Evolutionary conservation across 2,113 vertebrate species (phyloP).

Genomic region (Platanista minor): DNA sequence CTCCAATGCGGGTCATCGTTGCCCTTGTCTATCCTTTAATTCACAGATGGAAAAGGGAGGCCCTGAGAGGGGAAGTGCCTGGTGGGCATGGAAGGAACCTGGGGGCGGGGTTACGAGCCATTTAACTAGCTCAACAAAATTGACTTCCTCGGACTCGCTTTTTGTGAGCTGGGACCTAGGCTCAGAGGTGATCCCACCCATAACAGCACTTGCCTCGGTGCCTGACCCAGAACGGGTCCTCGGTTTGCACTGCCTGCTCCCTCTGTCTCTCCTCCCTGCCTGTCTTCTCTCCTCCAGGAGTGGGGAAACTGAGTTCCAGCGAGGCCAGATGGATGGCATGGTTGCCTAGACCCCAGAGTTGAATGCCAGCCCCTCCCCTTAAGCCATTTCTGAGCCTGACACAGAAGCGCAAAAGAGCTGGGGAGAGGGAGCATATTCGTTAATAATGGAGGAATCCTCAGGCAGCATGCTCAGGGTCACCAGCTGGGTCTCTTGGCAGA

Average conservation of each 20-base stretch:
- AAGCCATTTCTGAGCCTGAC: not conserved
- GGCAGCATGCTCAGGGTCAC: not conserved
- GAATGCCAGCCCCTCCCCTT: not conserved
- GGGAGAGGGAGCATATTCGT: not conserved
- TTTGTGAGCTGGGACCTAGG: not conserved
- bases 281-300: not conserved
- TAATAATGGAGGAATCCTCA: not conserved
- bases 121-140: not conserved
- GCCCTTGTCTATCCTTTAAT: not conserved
- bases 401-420: not conserved
- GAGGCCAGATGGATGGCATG: not conserved
- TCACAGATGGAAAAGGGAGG: not conserved
- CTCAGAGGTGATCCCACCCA: not conserved
- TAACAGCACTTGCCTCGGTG: not conserved
- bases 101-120: not conserved
- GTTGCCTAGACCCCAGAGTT: not conserved
- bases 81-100: not conserved
- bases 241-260: not conserved
- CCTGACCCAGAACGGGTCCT: not conserved
- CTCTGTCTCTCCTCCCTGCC: not conserved
- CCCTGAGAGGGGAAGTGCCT: not conserved
- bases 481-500: not conserved
- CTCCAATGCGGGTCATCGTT: not conserved
- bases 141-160: not conserved
- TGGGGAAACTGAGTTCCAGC: not conserved